A percentile compares a stretch with the other conserved stretches of the same genome.
phyloP scores from a whole-genome alignment of 2,797 vertebrate species.

The Molossus molossus region DNA sequence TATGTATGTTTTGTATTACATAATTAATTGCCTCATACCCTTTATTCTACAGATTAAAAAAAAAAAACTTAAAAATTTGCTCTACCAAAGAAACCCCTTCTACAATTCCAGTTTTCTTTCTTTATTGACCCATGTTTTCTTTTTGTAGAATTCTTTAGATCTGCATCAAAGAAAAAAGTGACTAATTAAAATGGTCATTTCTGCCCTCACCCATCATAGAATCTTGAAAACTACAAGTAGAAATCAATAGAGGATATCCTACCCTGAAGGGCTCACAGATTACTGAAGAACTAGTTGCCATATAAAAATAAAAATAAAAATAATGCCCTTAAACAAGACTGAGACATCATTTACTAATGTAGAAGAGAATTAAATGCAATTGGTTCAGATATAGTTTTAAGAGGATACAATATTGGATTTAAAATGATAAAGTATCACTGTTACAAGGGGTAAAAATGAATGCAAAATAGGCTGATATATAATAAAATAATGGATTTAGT shows the following conservation, averaged over 20 bases:
- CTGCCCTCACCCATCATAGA: slow-evolving; percentile 54
- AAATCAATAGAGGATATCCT: slow-evolving; percentile 58
- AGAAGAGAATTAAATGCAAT: slow-evolving; percentile 42
- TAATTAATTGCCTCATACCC: background rate
- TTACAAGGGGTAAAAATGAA: background rate
- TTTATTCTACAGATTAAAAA: background rate
- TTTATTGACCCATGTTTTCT: slow-evolving; percentile 31
- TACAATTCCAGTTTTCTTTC: background rate
- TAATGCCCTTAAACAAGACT: slow-evolving; percentile 20
- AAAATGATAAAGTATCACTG: slow-evolving; percentile 36
- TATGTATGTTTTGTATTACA: background rate
- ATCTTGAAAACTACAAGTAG: slow-evolving; percentile 58
- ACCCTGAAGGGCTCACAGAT: background rate
- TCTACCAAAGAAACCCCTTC: background rate
- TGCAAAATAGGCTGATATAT: background rate
- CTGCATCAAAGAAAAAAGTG: slow-evolving; percentile 48
- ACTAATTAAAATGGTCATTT: slow-evolving; percentile 66
- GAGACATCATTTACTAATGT: background rate
- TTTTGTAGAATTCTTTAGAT: slow-evolving; percentile 55
- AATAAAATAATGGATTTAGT: slow-evolving; percentile 64
- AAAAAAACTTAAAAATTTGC: slow-evolving; percentile 10
- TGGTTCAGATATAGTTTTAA: slow-evolving; percentile 60
- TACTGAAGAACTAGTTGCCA: slow-evolving; percentile 40
- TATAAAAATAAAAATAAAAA: slow-evolving; percentile 68
- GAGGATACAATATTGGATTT: slow-evolving; percentile 24